phyloP scores from a whole-genome alignment of 2,797 vertebrate species.

The Sebastes baramenuke region DNA sequence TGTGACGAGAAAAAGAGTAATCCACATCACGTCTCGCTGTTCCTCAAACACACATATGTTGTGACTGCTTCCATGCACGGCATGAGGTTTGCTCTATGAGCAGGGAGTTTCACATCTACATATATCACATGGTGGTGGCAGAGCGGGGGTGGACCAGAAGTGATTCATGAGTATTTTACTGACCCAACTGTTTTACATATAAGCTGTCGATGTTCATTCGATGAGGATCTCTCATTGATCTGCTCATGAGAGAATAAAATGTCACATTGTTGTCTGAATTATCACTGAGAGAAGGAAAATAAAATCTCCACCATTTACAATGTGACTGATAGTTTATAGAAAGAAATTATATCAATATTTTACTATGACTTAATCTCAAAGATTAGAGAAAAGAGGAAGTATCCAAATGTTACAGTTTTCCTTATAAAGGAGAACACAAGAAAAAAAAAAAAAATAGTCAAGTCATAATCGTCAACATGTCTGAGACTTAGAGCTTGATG shows the following conservation, averaged over 20 bases:
- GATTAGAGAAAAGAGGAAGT: slow-evolving; percentile 8
- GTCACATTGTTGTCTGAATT: not conserved
- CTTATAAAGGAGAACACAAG: not conserved
- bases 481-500: not conserved
- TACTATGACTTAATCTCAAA: not conserved
- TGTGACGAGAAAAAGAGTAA: not conserved
- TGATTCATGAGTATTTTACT: not conserved
- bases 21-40: slow-evolving; percentile 33
- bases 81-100: not conserved
- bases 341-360: not conserved
- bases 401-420: not conserved
- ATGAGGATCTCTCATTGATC: not conserved
- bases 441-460: not conserved
- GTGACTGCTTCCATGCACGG: fast-evolving
- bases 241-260: not conserved
- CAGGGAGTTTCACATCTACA: slow-evolving; percentile 41
- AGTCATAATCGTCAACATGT: fast-evolving
- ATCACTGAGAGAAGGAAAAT: not conserved
- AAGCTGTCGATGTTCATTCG: not conserved
- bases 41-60: not conserved
- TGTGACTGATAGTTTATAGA: not conserved
- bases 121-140: not conserved
- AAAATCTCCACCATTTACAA: not conserved
- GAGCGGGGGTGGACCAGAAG: not conserved
- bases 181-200: fast-evolving